Conservation (phyloP, 2,113 vertebrate species). For the Melanerpes aurifrons region DNA sequence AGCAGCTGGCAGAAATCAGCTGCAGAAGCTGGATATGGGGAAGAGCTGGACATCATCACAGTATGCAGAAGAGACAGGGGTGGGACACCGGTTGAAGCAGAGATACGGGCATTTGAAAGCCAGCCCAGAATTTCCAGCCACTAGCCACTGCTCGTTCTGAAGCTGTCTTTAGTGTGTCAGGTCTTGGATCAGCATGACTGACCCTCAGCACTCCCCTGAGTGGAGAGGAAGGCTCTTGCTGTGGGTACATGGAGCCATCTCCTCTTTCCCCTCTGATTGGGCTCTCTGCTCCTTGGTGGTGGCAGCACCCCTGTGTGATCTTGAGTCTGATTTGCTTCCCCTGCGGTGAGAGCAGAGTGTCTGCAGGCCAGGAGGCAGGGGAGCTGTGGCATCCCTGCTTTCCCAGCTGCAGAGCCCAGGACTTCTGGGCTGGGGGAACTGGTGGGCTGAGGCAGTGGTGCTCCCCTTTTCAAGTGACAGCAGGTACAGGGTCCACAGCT, state of each 20-base stretch:
- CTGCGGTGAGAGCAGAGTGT: neutral
- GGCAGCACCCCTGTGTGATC: neutral
- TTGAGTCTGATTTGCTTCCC: neutral
- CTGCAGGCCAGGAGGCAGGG: neutral
- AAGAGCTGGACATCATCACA: neutral
- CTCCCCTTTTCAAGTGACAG: neutral
- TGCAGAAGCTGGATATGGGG: neutral
- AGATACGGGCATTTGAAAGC: neutral
- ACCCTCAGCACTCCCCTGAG: neutral
- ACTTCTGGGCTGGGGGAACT: neutral
- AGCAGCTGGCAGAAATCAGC: neutral
- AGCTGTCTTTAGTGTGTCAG: neutral
- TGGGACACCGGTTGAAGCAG: neutral
- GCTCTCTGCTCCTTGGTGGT: neutral
- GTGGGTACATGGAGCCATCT: neutral
- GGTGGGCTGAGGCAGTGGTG: neutral
- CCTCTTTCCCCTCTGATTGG: neutral
- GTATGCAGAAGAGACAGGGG: neutral
- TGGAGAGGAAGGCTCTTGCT: neutral
- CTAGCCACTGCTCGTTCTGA: neutral
- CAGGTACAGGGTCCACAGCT: neutral
- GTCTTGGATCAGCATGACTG: neutral
- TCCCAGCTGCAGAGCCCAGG: neutral
- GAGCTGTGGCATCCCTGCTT: neutral
- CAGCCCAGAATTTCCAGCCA: neutral